Evolutionary conservation across 1,140 invertebrate genomes (phyloP).

Genomic region (Hyles vespertilio): DNA sequence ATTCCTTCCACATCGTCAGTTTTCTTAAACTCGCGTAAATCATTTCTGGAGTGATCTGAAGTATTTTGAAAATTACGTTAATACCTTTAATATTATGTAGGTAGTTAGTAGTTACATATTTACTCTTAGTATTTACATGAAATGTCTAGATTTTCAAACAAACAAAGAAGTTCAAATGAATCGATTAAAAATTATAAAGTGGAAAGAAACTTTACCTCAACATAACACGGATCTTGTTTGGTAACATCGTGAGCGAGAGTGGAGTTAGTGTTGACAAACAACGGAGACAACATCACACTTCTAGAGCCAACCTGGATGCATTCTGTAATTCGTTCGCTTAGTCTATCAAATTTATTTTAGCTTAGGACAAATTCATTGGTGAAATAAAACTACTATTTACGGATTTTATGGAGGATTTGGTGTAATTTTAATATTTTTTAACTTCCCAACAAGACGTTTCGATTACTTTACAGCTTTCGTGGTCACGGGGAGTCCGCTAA

Average conservation of each 20-base stretch:
- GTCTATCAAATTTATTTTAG: no score
- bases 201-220: not conserved
- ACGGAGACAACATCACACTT: constrained; percentile 34
- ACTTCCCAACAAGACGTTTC: no score
- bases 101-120: not conserved
- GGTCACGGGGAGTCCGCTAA: no score
- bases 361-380: no score
- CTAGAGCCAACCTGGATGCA: constrained; percentile 28
- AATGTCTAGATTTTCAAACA: no score
- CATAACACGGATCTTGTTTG: not conserved
- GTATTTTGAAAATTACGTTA: not conserved
- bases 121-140: not conserved
- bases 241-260: not conserved
- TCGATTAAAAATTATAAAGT: no score
- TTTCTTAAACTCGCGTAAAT: constrained; percentile 32
- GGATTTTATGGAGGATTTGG: no score
- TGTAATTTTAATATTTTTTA: no score
- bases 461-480: no score
- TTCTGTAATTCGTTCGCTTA: constrained; percentile 5
- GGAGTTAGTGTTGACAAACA: constrained; percentile 35
- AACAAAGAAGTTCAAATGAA: no score
- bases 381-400: no score
- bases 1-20: constrained; percentile 39
- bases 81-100: no score
- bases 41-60: constrained; percentile 46